A percentile compares a stretch with the other conserved stretches of the same genome.
These are phyloP conservation scores for Escarpia spicata DNA, from an alignment of 2,888 invertebrate genomes.

Conservation along the genomic window DNA sequence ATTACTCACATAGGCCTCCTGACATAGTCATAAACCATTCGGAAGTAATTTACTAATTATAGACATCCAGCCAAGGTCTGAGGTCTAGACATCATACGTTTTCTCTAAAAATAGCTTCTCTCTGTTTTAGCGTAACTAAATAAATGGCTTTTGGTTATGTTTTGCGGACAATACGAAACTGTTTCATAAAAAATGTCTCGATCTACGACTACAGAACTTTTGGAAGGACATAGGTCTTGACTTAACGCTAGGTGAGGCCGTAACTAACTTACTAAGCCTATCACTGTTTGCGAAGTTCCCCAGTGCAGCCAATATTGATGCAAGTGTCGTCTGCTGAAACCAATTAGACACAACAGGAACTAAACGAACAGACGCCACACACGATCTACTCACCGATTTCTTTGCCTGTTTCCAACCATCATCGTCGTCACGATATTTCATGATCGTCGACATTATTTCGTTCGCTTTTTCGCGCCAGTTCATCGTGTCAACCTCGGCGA, in stretches of 20 bases:
- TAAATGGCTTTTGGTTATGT: neutral
- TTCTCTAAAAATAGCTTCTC: no score
- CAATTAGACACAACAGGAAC: neutral
- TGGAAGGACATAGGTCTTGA: no score
- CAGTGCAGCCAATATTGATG: neutral
- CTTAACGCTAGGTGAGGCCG: no score
- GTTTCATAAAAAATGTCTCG: neutral
- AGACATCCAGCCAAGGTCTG: no score
- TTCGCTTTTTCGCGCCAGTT: slow-evolving; percentile 39
- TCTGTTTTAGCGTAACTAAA: neutral
- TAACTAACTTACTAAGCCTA: neutral
- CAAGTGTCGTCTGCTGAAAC: neutral
- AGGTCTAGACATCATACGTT: no score
- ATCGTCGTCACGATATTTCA: slow-evolving; percentile 38
- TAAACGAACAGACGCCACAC: slow-evolving; percentile 3
- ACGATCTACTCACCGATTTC: slow-evolving; percentile 43
- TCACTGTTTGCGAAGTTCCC: neutral
- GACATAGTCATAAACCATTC: no score
- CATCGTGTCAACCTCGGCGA: slow-evolving; percentile 27
- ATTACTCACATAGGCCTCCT: no score
- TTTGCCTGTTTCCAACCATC: slow-evolving; percentile 48
- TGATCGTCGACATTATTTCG: slow-evolving; percentile 38
- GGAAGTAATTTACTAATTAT: no score
- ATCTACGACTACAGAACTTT: neutral
- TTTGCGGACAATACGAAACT: neutral